Evolutionary conservation across 2,797 vertebrate genomes (phyloP), one percentile per base, ranked within the genome.

Genomic region (Pipistrellus pygmaeus): DNA sequence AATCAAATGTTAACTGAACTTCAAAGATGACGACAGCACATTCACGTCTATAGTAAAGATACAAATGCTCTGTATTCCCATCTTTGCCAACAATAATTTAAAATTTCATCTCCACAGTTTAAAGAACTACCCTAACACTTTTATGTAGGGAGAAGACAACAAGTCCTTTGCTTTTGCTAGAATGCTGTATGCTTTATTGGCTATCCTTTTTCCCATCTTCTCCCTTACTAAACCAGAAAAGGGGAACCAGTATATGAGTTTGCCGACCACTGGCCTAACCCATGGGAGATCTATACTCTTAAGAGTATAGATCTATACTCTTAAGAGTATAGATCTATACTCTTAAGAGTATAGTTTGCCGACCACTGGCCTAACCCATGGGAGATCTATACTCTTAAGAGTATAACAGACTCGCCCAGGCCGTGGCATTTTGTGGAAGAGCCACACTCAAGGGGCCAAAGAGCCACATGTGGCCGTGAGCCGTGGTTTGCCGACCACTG

Each of bases 31-130:
- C 80, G 15, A 46, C 86, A 66, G 17, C 46, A 51, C n/a, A 15
- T 73, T 94, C 69, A 30, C 14, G 6, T 15, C 17, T 38, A 27
- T 5, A 13, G 17, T n/a, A 66, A 85, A 93, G 30, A 75, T 3
- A 17, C 3, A 12, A 62, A 51, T 18, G 30, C 21, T 51, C 68
- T 72, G 38, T 20, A 20, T 57, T 30, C 38, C 66, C 60, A 6
- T 75, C 81, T 81, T 46, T 85, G 69, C 69, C 78, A 88, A 69
- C 12, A 78, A 23, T 12, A 81, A 85, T 62, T 87, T 80, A 73
- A 88, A 81, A 68, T 57, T 30, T 48, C 44, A 53, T 66, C 84
- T 90, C 23, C 18, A 23, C 7, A 18, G 44, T 85, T 77, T 69
- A 73, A 75, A 88, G 60, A 35, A 81, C 30, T 41, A 27, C 15